phyloP scores from a whole-genome alignment of 2,888 invertebrate species.

The Dicranocentrus wangi region DNA sequence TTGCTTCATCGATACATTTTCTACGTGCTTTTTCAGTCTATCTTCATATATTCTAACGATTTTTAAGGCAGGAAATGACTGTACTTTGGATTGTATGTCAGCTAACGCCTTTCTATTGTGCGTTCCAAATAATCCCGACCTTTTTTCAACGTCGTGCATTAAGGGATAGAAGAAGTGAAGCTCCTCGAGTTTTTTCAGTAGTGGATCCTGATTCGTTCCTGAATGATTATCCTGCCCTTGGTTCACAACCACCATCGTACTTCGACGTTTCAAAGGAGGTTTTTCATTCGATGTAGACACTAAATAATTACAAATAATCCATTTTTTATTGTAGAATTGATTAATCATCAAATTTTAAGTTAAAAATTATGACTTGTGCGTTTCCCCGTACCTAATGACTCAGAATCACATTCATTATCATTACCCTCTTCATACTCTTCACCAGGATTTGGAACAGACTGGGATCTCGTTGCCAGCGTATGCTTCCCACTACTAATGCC shows the following conservation, averaged over 20 bases:
- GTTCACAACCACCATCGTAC: conserved; percentile 68
- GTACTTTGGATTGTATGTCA: conserved; percentile 50
- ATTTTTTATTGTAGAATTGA: too few species aligned
- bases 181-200: conserved; percentile 57
- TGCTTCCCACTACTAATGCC: not conserved
- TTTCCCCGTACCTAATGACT: too few species aligned
- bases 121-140: conserved; percentile 58
- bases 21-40: conserved; percentile 55
- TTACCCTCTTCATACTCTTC: too few species aligned
- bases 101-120: conserved; percentile 50
- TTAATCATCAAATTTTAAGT: too few species aligned
- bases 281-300: not conserved
- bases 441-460: conserved; percentile 21
- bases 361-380: too few species aligned
- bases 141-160: conserved; percentile 63
- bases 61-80: conserved; percentile 52
- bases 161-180: conserved; percentile 67
- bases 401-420: too few species aligned
- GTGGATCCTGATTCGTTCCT: conserved; percentile 53
- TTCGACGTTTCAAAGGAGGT: conserved; percentile 19
- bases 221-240: not conserved
- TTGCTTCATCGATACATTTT: conserved; percentile 53
- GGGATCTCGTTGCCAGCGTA: conserved; percentile 21
- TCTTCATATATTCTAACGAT: conserved; percentile 66
- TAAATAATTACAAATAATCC: not conserved